Base-by-base conservation (phyloP, 2,888 invertebrate genomes). In the Ptychoptera contaminata region DNA sequence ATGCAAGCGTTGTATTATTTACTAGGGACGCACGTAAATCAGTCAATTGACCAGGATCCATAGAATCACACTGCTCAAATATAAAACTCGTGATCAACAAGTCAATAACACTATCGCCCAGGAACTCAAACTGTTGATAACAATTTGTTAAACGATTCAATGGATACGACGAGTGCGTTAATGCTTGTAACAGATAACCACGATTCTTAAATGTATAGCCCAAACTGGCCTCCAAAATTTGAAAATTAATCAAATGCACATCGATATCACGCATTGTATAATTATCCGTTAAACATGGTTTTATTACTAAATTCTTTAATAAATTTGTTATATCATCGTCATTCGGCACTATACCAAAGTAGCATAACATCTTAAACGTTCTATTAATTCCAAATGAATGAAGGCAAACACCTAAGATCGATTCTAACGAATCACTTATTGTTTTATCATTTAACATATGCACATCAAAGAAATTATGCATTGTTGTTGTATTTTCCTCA, bases 1-100 rank as follows among this genome's bases (percentile, higher is more conserved):
- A 82, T 0, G 91, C 96, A 57, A 98, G 90, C 0, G 93, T 96
- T 47, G 86, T 79, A 58, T 98, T 98, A 61, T 98, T 97, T 2
- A 98, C 97, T 2, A 98, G 70, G 0, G 97, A 90, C 0, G 96
- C 94, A 34, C 97, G 72, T 47, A 97, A 61, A 66, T 97, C 96
- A 0, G 96, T 96, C 46, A 98, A 65, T 14, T 87, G 78, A 0
- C 94, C 96, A 0, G 92, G 91, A 46, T 73, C 74, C 57, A 86
- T 69, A 16, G 69, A 55, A 0, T 67, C 67, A 48, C 76, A 77
- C 49, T 76, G 74, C 62, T 93, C 90, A 59, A 76, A 96, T 43
- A 98, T 82, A 58, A 90, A 78, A 10, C 83, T 70, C 0, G 93
- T 92, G 23, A 94, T 79, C 10, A 94, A 64, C 60, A 91, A 91